Evolutionary conservation across 2,113 vertebrate species (phyloP).

Genomic region (Egretta garzetta): DNA sequence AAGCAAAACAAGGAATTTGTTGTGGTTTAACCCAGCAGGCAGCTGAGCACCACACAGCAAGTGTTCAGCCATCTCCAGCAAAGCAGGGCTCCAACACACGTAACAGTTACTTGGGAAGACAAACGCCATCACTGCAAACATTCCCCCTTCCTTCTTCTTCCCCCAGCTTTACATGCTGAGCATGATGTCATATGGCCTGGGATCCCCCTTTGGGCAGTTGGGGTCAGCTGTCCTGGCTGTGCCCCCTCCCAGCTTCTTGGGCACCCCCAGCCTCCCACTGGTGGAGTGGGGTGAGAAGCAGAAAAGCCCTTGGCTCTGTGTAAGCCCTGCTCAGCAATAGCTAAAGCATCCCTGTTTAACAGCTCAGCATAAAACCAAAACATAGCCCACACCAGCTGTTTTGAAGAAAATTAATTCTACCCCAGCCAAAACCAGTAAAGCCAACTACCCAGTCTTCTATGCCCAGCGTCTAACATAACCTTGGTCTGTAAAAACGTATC

Average conservation of each 20-base stretch:
- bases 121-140: neutral
- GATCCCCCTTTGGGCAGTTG: neutral
- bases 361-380: neutral
- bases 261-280: neutral
- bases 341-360: neutral
- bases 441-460: neutral
- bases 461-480: neutral
- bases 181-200: accelerated
- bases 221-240: neutral
- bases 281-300: accelerated
- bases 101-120: neutral
- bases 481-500: neutral
- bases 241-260: neutral
- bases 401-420: neutral
- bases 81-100: neutral
- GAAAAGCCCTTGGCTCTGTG: neutral
- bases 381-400: neutral
- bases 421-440: neutral
- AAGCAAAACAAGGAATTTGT: neutral
- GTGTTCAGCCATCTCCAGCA: neutral
- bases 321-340: neutral
- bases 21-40: too few species aligned
- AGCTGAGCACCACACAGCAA: neutral
- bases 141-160: neutral
- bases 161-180: neutral